Conservation (phyloP, 2,797 vertebrate genomes). For the Phyllotis vaccarum region DNA sequence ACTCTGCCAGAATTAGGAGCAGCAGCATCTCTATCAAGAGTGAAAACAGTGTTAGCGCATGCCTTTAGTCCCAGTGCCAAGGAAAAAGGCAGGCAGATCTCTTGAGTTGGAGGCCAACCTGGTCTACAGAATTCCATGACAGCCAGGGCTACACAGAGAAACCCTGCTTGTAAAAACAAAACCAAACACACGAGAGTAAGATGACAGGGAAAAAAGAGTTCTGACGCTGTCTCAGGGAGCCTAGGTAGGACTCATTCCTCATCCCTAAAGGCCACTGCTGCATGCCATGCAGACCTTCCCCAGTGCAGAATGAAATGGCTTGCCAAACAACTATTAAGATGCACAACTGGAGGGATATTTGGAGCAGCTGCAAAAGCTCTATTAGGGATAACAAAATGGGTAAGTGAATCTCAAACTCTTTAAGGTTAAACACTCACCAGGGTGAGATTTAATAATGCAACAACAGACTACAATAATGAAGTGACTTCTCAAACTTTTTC, state of each 20-base stretch:
- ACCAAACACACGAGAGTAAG: neutral
- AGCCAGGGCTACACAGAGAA: neutral
- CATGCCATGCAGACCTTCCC: neutral
- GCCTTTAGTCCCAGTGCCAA: neutral
- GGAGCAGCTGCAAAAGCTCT: conserved; percentile 63
- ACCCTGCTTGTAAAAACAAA: neutral
- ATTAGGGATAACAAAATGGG: conserved; percentile 43
- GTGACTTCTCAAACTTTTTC: conserved; percentile 65
- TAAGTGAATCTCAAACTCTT: conserved; percentile 53
- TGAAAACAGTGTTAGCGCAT: neutral
- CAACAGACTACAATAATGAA: conserved; percentile 56
- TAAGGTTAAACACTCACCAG: conserved; percentile 70
- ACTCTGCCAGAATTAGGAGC: neutral
- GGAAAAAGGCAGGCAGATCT: neutral
- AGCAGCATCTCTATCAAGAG: neutral
- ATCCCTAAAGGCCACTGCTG: accelerated
- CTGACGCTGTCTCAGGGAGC: neutral
- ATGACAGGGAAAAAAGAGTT: neutral
- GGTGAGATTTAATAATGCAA: conserved; percentile 59
- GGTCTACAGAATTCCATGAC: neutral
- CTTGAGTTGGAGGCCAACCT: neutral
- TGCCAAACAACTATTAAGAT: neutral
- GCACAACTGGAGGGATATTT: neutral
- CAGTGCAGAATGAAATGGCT: neutral
- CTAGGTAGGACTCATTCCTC: neutral